Conservation (phyloP, 2,888 invertebrate species). For the Sphaerophoria taeniata region DNA sequence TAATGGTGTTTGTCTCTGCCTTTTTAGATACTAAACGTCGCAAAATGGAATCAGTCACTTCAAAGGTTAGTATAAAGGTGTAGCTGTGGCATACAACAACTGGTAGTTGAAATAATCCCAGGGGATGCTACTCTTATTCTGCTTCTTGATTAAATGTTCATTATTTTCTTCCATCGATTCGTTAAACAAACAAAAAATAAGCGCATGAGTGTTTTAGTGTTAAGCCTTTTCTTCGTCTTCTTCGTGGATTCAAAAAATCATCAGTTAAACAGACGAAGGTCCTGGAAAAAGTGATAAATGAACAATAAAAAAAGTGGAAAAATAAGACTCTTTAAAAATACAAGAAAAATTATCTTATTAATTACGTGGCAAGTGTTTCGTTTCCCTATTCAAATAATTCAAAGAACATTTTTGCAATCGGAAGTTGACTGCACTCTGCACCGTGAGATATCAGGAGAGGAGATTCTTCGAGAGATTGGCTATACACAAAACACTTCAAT, state of each 20-base stretch:
- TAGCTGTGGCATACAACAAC: conserved; percentile 75
- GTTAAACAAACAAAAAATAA: conserved; percentile 27
- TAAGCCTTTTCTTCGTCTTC: conserved; percentile 47
- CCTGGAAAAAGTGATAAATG: conserved; percentile 20
- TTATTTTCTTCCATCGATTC: conserved; percentile 43
- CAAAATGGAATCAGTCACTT: conserved; percentile 90
- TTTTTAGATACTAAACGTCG: conserved; percentile 89
- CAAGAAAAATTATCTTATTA: no score
- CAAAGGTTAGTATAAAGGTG: conserved; percentile 92
- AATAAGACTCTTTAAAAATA: no score
- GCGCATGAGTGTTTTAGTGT: conserved; percentile 69
- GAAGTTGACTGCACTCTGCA: background rate
- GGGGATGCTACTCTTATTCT: conserved; percentile 61
- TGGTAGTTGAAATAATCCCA: conserved; percentile 41
- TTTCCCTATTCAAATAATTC: no score
- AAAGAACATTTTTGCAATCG: no score
- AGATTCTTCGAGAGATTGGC: background rate
- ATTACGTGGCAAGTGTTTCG: no score
- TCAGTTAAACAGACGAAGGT: background rate
- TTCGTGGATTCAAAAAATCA: conserved; percentile 22
- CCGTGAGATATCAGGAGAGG: background rate
- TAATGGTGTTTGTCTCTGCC: background rate
- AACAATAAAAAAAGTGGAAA: background rate
- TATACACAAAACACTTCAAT: conserved; percentile 45
- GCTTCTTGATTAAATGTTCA: conserved; percentile 40